Evolutionary conservation across 2,113 vertebrate genomes (phyloP).

Genomic region (Acrocephalus kingi): DNA sequence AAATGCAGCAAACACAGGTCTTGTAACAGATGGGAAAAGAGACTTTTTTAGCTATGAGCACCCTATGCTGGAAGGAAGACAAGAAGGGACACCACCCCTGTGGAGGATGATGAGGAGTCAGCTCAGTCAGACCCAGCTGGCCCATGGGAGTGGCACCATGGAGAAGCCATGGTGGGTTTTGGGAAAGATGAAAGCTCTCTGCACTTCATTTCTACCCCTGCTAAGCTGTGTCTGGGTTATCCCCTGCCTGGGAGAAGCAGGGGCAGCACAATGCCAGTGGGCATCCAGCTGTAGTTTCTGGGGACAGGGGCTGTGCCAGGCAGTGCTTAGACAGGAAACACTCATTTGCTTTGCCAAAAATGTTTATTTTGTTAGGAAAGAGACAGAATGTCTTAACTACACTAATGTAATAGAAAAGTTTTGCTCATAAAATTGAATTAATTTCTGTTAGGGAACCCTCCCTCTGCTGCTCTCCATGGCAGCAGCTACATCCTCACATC

Average conservation of each 20-base stretch:
- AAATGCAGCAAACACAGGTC: neutral
- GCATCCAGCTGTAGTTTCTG: neutral
- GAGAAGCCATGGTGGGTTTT: neutral
- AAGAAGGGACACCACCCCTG: neutral
- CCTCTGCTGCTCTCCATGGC: neutral
- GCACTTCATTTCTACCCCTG: neutral
- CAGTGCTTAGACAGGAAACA: neutral
- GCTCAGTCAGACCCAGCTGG: neutral
- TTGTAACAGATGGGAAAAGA: neutral
- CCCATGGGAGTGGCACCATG: accelerated
- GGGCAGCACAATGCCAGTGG: neutral
- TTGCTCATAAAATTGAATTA: neutral
- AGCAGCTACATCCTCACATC: neutral
- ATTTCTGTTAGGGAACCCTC: neutral
- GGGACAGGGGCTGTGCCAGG: neutral
- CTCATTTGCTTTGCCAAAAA: neutral
- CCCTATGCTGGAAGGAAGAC: neutral
- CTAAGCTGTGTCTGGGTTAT: neutral
- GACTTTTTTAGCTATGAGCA: neutral
- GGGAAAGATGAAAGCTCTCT: neutral
- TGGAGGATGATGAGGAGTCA: neutral
- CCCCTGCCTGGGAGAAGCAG: neutral
- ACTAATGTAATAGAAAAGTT: neutral
- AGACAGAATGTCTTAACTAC: neutral
- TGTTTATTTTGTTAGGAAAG: neutral